Conservation (phyloP, 2,888 invertebrate genomes). For the Germaria angustata region DNA sequence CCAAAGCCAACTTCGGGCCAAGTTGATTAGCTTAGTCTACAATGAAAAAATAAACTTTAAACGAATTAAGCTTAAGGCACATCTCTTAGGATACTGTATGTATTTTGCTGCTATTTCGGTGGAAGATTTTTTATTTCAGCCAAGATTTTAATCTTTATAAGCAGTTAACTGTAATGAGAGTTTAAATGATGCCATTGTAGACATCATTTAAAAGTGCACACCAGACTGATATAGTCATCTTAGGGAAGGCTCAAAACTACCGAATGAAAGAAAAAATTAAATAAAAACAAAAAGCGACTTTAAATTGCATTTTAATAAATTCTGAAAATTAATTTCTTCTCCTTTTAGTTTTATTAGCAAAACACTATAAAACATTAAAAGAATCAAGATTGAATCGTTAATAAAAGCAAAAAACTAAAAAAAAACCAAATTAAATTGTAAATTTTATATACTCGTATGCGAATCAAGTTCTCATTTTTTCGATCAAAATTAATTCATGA, state of each 20-base stretch:
- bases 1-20: neutral
- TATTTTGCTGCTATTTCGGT: neutral
- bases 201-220: slow-evolving; percentile 40
- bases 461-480: slow-evolving; percentile 25
- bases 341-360: neutral
- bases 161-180: slow-evolving; percentile 70
- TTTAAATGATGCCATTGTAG: slow-evolving; percentile 68
- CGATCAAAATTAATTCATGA: neutral
- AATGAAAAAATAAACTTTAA: slow-evolving; percentile 2
- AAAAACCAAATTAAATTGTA: slow-evolving; percentile 47
- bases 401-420: neutral
- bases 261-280: neutral
- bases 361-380: slow-evolving; percentile 53
- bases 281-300: neutral
- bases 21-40: slow-evolving; percentile 22
- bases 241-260: slow-evolving; percentile 8
- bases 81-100: slow-evolving; percentile 27
- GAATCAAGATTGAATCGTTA: slow-evolving; percentile 53
- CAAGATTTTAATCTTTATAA: slow-evolving; percentile 64
- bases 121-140: slow-evolving; percentile 44
- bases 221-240: slow-evolving; percentile 8
- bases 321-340: slow-evolving; percentile 40
- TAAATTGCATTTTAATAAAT: slow-evolving; percentile 57
- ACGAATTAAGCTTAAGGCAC: slow-evolving; percentile 44
- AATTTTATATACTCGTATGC: slow-evolving; percentile 37